Evolutionary conservation across 1,140 invertebrate species (phyloP).

Genomic region (Sipha flava): DNA sequence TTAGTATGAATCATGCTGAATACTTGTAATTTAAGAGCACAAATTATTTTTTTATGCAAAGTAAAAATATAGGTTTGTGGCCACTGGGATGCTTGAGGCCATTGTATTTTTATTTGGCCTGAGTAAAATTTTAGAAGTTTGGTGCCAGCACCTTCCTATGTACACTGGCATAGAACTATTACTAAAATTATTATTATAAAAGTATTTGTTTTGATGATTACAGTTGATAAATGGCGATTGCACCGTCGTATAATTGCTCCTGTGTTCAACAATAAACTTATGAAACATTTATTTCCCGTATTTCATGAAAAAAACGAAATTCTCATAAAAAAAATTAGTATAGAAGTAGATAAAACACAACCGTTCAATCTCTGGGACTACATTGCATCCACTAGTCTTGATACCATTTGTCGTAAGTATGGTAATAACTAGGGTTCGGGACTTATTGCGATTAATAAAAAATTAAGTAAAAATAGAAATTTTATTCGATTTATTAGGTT

Average conservation of each 20-base stretch:
- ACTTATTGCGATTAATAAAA: no score
- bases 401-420: constrained; percentile 69
- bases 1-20: no score
- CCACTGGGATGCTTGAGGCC: no score
- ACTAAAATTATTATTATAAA: no score
- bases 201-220: neutral
- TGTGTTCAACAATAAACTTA: constrained; percentile 70
- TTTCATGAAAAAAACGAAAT: constrained; percentile 64
- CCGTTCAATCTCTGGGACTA: constrained; percentile 44
- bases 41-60: no score
- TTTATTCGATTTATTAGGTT: neutral
- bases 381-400: constrained; percentile 59
- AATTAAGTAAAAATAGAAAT: no score
- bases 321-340: constrained; percentile 42
- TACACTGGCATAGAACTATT: no score
- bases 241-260: constrained; percentile 62
- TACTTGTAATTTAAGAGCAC: no score
- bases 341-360: constrained; percentile 37
- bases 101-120: no score
- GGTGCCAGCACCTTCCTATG: no score
- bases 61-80: no score
- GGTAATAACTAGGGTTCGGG: neutral
- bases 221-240: constrained; percentile 48
- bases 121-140: no score
- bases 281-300: constrained; percentile 64